A percentile compares a stretch with the other conserved stretches of the same genome.
Evolutionary conservation across 2,113 vertebrate genomes (phyloP).

Genomic region (Cottus gobio): DNA sequence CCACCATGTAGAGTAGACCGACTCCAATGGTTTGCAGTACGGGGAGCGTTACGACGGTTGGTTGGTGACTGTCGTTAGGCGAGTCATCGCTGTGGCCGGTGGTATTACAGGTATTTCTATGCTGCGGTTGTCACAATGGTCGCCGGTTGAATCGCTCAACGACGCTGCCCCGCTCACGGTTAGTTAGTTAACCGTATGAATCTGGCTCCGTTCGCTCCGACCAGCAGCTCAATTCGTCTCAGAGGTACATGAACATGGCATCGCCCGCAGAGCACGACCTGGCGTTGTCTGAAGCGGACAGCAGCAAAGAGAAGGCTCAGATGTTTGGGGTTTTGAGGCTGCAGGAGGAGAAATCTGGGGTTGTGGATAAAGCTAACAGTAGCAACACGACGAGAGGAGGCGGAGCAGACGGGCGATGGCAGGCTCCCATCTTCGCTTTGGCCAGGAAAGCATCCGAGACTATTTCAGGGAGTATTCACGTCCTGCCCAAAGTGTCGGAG

Average conservation of each 20-base stretch:
- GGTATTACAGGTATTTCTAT: conserved; percentile 36
- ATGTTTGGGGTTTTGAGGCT: conserved; percentile 84
- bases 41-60: conserved; percentile 3
- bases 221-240: not conserved
- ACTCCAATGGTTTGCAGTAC: conserved; percentile 11
- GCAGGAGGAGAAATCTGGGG: conserved; percentile 81
- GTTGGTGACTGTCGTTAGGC: conserved; percentile 8
- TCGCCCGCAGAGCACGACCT: conserved; percentile 84
- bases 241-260: conserved; percentile 76
- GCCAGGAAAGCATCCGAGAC: conserved; percentile 87
- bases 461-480: conserved; percentile 85
- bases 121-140: conserved; percentile 44
- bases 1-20: conserved; percentile 53
- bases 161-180: conserved; percentile 26
- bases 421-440: conserved; percentile 86
- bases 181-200: conserved; percentile 41
- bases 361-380: conserved; percentile 69
- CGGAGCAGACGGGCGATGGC: conserved; percentile 82
- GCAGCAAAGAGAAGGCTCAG: conserved; percentile 80
- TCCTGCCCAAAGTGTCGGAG: conserved; percentile 84
- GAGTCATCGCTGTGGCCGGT: conserved; percentile 41
- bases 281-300: conserved; percentile 80
- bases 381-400: conserved; percentile 63
- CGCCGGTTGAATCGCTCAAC: conserved; percentile 46
- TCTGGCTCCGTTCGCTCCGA: not conserved